Conservation (phyloP, 92 coral and sea anemone genomes). For the Heliopora coerulea region DNA sequence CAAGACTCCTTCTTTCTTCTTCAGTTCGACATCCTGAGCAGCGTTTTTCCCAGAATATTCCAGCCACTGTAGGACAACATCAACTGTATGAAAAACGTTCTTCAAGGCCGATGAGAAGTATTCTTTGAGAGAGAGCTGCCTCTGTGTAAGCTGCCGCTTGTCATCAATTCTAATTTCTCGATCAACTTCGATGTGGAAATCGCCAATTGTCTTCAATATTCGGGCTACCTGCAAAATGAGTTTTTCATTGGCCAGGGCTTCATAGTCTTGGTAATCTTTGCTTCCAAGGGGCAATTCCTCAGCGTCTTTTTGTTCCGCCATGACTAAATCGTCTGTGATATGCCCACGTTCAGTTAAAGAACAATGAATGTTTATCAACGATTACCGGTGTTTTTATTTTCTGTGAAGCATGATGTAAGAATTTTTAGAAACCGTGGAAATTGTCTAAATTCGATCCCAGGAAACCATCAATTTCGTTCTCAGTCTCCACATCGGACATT, state of each 20-base stretch:
- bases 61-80: conserved; percentile 5
- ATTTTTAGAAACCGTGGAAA: no score
- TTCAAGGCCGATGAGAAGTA: not conserved
- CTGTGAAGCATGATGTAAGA: no score
- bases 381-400: no score
- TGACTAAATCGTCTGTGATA: no score
- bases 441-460: no score
- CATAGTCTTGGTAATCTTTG: no score
- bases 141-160: not conserved
- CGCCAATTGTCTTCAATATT: not conserved
- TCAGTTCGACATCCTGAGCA: not conserved
- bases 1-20: conserved; percentile 16
- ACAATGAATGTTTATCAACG: no score
- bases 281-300: no score
- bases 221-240: not conserved
- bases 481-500: not conserved
- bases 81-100: conserved; percentile 5
- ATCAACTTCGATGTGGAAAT: not conserved
- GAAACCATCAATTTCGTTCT: no score
- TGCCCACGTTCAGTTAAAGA: no score
- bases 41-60: conserved; percentile 1
- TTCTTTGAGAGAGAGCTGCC: not conserved
- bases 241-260: no score
- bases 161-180: not conserved
- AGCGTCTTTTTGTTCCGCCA: no score